Percentiles rank a stretch among this genome's conserved stretches.
These are phyloP conservation scores for Caprella mutica DNA, from an alignment of 2,888 invertebrate genomes.

Conservation along the genomic window DNA sequence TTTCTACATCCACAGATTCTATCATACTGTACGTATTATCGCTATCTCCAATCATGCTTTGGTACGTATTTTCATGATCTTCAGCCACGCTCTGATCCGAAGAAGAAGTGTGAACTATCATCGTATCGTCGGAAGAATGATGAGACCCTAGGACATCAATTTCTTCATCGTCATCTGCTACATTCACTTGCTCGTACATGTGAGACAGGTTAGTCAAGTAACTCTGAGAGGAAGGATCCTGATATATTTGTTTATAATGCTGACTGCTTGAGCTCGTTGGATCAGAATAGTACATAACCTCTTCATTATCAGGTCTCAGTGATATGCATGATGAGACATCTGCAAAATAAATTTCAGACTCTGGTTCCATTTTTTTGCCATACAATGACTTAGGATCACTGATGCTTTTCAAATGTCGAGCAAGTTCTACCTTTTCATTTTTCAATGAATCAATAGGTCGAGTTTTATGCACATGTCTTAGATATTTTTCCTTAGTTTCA, in stretches of 20 bases:
- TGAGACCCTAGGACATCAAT: constrained; percentile 27
- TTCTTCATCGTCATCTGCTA: constrained; percentile 26
- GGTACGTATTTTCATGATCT: constrained; percentile 29
- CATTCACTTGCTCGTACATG: constrained; percentile 31
- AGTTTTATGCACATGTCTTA: neutral
- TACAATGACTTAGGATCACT: constrained; percentile 32
- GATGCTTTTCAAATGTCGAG: constrained; percentile 27
- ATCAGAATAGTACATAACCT: constrained; percentile 31
- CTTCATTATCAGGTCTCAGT: constrained; percentile 29
- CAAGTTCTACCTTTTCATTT: no score
- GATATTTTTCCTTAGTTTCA: constrained; percentile 26
- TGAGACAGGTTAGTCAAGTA: constrained; percentile 22
- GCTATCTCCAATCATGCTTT: constrained; percentile 24
- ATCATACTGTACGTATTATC: constrained; percentile 33
- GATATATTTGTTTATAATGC: neutral
- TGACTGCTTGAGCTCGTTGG: constrained; percentile 26
- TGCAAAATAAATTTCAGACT: constrained; percentile 33
- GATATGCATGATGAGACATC: constrained; percentile 33
- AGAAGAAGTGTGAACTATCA: constrained; percentile 34
- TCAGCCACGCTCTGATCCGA: constrained; percentile 28
- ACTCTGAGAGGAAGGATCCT: constrained; percentile 19
- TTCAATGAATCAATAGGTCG: constrained; percentile 9
- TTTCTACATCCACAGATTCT: constrained; percentile 23
- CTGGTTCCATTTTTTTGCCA: constrained; percentile 28
- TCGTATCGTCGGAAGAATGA: constrained; percentile 34